Base-by-base conservation (phyloP, 2,888 invertebrate species). In the Calliphora vomitoria region DNA sequence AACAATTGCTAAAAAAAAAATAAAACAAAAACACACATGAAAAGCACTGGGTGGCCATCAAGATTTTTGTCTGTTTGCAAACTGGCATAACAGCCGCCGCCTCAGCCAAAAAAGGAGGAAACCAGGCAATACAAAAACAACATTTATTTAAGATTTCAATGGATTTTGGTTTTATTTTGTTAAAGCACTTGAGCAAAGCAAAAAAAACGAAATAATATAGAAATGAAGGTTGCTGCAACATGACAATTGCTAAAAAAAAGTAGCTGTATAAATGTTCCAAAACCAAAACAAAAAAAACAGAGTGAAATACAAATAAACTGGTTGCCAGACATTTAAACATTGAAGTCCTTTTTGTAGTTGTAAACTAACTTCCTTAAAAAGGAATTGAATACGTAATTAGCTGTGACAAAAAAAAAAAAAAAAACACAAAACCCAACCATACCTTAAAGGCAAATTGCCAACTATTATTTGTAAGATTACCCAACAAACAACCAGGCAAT, bases 351-450 rank as follows among this genome's bases (percentile, higher is more conserved):
- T 71, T 41, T 53, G 38, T 69, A 41, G 74, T 18, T 55, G 55
- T 50, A 38, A 41, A 55, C 44, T 44, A 44, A 11, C 44, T 44
- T 47, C 60, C 72, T 72, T 72, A 66, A 83, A 76, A 87, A 66
- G 60, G 74, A 78, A 87, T 74, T 82, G 87, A 82, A 87, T 87
- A 85, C 68, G 62, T 82, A 87, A 87, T 87, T 85, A 87, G 87
- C 87, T 79, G 62, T 85, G 82, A 82, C 78, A 85, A 85, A 66
- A 76, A 53, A 62, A 38, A 38, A n/a, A 68, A 15, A 53, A 4
- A 6, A 0, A 35, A 4, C 1, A 68, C 38, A 84, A 69, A 66
- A 72, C 50, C 47, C 41, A 8, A 0, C 31, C 3, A 44, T 87
- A 72, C 62, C 87, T 85, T 69, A 8, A 87, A 82, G 87, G 87